A percentile compares a stretch with the other conserved stretches of the same genome.
Conservation (phyloP, 2,113 vertebrate genomes). For the Cochlearius cochlearius region DNA sequence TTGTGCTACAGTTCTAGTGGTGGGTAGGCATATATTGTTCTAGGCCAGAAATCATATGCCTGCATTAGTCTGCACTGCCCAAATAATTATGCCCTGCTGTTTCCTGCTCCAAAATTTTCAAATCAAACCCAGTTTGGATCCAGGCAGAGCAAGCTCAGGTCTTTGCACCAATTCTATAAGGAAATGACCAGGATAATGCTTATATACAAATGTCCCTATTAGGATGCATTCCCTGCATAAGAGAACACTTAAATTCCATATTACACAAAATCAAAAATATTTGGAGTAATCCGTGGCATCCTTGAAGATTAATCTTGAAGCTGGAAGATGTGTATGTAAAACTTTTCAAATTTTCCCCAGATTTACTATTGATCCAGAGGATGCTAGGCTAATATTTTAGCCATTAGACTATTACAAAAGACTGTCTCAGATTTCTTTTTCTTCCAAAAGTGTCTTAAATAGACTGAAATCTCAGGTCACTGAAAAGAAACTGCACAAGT, state of each 20-base stretch:
- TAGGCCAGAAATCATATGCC: not conserved
- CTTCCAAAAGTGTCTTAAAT: not conserved
- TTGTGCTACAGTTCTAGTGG: not conserved
- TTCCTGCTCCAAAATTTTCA: not conserved
- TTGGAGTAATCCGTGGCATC: accelerated
- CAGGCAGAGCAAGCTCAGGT: not conserved
- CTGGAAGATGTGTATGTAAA: not conserved
- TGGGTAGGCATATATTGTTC: not conserved
- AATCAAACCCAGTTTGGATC: not conserved
- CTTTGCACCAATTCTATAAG: not conserved
- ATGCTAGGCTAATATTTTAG: not conserved
- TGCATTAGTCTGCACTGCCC: not conserved
- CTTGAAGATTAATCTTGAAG: not conserved
- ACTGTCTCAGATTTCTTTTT: not conserved
- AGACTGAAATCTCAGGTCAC: not conserved
- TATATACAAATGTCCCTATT: not conserved
- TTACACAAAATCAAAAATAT: not conserved
- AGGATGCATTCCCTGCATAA: not conserved
- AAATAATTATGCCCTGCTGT: not conserved
- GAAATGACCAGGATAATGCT: not conserved
- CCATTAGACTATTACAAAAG: not conserved
- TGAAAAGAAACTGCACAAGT: not conserved
- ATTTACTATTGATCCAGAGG: not conserved
- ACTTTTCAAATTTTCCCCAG: not conserved
- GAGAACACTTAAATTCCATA: not conserved